A percentile compares a stretch with the other conserved stretches of the same genome.
Conservation (phyloP, 2,888 invertebrate genomes). For the Galeopsomyia nigrocyanea region DNA sequence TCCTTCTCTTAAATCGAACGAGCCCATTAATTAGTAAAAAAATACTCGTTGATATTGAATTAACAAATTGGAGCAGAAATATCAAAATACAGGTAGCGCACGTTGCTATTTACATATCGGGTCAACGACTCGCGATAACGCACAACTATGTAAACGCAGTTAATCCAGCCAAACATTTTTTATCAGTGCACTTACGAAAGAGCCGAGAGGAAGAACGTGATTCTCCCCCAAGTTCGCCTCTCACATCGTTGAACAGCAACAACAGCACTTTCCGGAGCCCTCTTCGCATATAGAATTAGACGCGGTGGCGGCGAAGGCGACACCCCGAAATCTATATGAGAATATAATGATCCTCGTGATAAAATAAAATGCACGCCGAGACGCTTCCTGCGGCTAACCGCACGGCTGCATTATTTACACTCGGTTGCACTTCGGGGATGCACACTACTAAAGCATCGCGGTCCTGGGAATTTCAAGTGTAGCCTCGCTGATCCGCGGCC, state of each 20-base stretch:
- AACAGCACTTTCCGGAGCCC: neutral
- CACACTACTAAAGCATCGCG: slow-evolving; percentile 22
- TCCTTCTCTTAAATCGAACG: no score
- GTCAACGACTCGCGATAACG: slow-evolving; percentile 22
- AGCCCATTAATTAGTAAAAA: no score
- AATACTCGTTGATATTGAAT: no score
- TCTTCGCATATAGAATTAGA: neutral
- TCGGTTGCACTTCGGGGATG: neutral
- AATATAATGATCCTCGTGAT: no score
- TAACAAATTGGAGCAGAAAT: neutral
- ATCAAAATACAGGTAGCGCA: slow-evolving; percentile 20
- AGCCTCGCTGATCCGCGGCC: neutral
- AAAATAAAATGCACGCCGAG: no score
- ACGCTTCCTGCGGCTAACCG: no score
- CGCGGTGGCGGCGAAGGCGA: no score
- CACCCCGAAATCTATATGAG: no score
- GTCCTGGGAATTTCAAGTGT: slow-evolving; percentile 24
- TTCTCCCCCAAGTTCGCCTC: neutral
- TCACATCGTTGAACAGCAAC: slow-evolving; percentile 4
- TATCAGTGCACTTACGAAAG: slow-evolving; percentile 21
- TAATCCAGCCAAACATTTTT: no score
- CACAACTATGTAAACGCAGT: neutral
- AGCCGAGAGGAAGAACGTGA: neutral
- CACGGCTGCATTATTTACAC: neutral
- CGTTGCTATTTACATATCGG: slow-evolving; percentile 15